Conservation (phyloP, 2,888 invertebrate species). For the Limenitis camilla region DNA sequence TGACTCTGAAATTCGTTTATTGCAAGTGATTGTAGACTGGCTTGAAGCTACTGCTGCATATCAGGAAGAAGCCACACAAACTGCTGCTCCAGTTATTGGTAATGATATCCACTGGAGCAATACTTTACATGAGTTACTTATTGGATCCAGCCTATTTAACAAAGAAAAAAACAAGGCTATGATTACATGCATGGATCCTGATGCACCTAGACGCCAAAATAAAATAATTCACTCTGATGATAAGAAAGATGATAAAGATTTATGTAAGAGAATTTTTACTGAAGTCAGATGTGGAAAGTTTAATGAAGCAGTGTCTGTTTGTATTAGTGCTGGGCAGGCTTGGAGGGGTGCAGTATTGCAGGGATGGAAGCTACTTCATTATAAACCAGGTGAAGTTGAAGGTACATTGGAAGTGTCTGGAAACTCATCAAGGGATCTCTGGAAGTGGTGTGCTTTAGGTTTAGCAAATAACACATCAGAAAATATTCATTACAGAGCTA, state of each 20-base stretch:
- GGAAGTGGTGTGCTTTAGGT: conserved; percentile 83
- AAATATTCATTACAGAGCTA: conserved; percentile 76
- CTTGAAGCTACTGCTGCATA: conserved; percentile 89
- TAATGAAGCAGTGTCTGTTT: conserved; percentile 87
- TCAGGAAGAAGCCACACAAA: conserved; percentile 77
- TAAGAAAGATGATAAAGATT: conserved; percentile 80
- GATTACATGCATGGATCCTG: conserved; percentile 88
- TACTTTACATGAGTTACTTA: conserved; percentile 84
- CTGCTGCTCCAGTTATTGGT: conserved; percentile 58
- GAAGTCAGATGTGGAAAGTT: conserved; percentile 90
- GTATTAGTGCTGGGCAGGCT: conserved; percentile 89
- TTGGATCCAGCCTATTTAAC: conserved; percentile 63
- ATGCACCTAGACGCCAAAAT: conserved; percentile 87
- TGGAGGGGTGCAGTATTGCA: conserved; percentile 94
- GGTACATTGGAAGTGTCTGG: conserved; percentile 80
- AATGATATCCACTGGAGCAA: conserved; percentile 92
- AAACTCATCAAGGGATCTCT: conserved; percentile 86
- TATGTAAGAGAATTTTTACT: conserved; percentile 77
- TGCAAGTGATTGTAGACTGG: conserved; percentile 94
- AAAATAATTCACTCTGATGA: conserved; percentile 89
- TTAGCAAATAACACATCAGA: conserved; percentile 73
- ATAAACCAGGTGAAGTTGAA: conserved; percentile 78
- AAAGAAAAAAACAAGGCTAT: conserved; percentile 59
- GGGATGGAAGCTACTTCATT: conserved; percentile 92
- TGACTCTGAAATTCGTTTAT: conserved; percentile 77